Percentiles rank a stretch among this genome's conserved stretches.
Evolutionary conservation across 2,888 invertebrate species (phyloP).

Genomic region (Sicus ferrugineus): DNA sequence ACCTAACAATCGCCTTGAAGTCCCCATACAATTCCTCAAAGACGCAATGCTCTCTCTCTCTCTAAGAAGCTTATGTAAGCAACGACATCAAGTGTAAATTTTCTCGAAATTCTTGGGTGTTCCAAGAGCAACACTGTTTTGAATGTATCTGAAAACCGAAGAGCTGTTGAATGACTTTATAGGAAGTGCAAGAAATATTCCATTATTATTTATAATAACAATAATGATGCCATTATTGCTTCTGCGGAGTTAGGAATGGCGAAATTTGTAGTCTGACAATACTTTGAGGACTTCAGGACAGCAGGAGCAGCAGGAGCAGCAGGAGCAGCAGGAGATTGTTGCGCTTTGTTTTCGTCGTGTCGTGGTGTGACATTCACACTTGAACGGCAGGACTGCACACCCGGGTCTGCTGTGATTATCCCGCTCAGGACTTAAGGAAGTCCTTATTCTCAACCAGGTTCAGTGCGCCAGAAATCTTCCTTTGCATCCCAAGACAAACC

Average conservation of each 20-base stretch:
- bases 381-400: constrained; percentile 5
- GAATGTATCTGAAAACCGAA: background rate
- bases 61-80: background rate
- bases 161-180: background rate
- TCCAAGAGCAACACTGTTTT: background rate
- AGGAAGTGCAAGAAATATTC: background rate
- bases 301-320: background rate
- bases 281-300: background rate
- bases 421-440: background rate
- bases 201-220: background rate
- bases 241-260: background rate
- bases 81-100: background rate
- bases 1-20: background rate
- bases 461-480: background rate
- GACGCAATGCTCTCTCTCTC: background rate
- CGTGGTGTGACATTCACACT: constrained; percentile 15
- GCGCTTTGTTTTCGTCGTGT: background rate
- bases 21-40: background rate
- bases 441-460: background rate
- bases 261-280: too few relatives aligned
- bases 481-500: background rate
- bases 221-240: background rate
- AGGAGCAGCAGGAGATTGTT: background rate
- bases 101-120: background rate
- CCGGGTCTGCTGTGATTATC: background rate